Conservation (phyloP, 2,888 invertebrate species). For the Caenorhabditis doughertyi region DNA sequence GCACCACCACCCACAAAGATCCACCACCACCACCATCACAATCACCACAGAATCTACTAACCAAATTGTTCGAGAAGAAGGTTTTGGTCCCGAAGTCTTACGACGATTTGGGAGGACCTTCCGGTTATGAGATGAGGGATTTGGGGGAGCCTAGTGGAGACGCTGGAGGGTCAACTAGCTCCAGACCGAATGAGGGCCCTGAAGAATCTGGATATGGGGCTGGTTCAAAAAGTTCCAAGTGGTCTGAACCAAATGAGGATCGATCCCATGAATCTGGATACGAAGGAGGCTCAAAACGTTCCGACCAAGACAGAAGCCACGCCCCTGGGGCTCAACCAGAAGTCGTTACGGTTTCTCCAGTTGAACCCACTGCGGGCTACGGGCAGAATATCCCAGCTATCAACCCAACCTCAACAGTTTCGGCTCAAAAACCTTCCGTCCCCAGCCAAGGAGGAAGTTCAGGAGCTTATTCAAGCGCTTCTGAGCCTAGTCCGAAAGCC, state of each 20-base stretch:
- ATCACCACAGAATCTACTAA: constrained; percentile 31
- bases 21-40: background rate
- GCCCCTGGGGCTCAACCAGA: constrained; percentile 15
- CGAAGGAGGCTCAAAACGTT: too few relatives aligned
- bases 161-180: too few relatives aligned
- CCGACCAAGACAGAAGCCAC: too few relatives aligned
- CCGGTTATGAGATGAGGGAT: background rate
- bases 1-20: background rate
- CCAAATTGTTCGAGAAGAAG: constrained; percentile 24
- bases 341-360: too few relatives aligned
- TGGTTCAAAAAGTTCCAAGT: background rate
- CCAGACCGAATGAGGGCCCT: too few relatives aligned
- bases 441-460: too few relatives aligned
- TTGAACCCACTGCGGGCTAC: background rate
- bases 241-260: background rate
- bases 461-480: background rate
- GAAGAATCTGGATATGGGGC: too few relatives aligned
- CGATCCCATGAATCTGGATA: too few relatives aligned
- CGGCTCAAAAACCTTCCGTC: too few relatives aligned
- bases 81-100: background rate
- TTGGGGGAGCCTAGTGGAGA: too few relatives aligned
- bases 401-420: background rate
- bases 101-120: background rate
- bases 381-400: background rate
- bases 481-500: too few relatives aligned